phyloP scores from a whole-genome alignment of 1,140 invertebrate species.

The Euura saliciscinereae region DNA sequence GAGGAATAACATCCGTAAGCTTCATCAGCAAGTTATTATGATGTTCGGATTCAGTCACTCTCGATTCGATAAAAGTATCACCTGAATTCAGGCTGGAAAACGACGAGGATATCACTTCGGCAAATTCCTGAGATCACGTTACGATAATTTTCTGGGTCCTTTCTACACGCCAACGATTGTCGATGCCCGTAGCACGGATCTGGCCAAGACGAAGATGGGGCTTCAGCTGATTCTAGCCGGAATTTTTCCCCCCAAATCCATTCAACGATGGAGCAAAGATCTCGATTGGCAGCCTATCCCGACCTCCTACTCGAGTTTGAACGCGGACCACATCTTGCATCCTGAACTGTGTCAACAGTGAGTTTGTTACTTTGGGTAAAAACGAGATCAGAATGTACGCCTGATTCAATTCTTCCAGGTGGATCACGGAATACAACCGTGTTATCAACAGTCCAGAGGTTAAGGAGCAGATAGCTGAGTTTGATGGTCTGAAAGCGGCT shows the following conservation, averaged over 20 bases:
- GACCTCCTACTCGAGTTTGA: too few relatives aligned
- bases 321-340: constrained; percentile 34
- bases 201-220: constrained; percentile 63
- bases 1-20: constrained; percentile 42
- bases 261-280: constrained; percentile 49
- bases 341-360: constrained; percentile 23
- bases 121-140: constrained; percentile 47
- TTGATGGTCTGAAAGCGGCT: too few relatives aligned
- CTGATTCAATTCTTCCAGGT: constrained; percentile 20
- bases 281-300: constrained; percentile 54
- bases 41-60: too few relatives aligned
- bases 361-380: too few relatives aligned
- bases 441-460: constrained; percentile 50
- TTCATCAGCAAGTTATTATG: too few relatives aligned
- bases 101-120: constrained; percentile 56
- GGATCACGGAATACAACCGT: constrained; percentile 39
- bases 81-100: constrained; percentile 60
- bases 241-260: constrained; percentile 45
- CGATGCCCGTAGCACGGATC: constrained; percentile 62
- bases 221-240: constrained; percentile 47
- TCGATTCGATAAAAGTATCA: too few relatives aligned
- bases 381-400: too few relatives aligned
- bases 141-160: constrained; percentile 56
- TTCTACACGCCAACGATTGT: too few relatives aligned
- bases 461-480: constrained; percentile 47